Evolutionary conservation across 2,797 vertebrate genomes (phyloP), one percentile per base, ranked within the genome.

Genomic region (Echiichthys vipera): DNA sequence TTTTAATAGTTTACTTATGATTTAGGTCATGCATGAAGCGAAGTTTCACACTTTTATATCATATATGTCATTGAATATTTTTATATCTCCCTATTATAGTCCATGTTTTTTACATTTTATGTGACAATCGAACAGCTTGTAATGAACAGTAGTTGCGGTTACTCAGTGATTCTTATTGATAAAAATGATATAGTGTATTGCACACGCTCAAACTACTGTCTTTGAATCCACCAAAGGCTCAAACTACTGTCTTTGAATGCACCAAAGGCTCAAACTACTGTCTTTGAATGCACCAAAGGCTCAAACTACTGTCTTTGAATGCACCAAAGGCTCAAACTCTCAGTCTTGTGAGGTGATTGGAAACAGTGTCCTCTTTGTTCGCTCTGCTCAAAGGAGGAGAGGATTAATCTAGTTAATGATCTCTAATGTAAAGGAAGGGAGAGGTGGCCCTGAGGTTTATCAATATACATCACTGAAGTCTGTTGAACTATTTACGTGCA

Each of bases 301-400:
- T 74, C 56, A 82, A 84, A 88, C 77, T 80, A n/a, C n/a, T n/a
- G n/a, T n/a, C n/a, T n/a, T n/a, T 14, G 34, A 72, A 55, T 53
- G 57, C 49, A 59, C 67, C 51, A 72, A 79, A 82, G 40, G 39
- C 25, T 74, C 56, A 82, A 84, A 88, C 77, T 80, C 77, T 78
- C 76, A 81, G 91, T 91, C 91, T 93, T 88, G 93, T 92, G 93
- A 92, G 90, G 68, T 90, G 86, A 91, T 87, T 82, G 76, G 15
- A 83, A 88, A 93, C 92, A 92, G 81, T 81, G 74, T 91, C 69
- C 66, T 90, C 92, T 92, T 93, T 94, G 90, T 94, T 86, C 76
- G 2, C 55, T 29, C 46, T 34, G 78, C 84, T 85, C 81, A 7
- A 45, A 43, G 53, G 46, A 78, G 80, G 46, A 78, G 80, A 87